Percentiles rank a stretch among this genome's conserved stretches.
Evolutionary conservation across 2,113 vertebrate species (phyloP).

Genomic region (Spea multiplicata): DNA sequence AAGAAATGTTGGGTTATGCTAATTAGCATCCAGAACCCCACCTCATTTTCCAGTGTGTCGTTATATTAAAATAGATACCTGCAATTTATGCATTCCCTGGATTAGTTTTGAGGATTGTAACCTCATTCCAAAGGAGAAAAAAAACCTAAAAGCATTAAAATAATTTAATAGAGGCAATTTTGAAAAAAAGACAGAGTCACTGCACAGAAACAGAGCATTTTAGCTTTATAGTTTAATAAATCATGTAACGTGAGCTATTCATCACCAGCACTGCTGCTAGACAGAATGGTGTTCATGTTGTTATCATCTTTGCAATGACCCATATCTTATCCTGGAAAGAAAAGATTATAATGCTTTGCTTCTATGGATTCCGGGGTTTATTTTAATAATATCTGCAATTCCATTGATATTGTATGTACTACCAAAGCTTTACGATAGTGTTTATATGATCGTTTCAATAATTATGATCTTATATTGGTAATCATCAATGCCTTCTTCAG

Average conservation of each 20-base stretch:
- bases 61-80: too few species aligned
- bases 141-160: background rate
- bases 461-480: too few species aligned
- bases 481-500: too few species aligned
- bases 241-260: constrained; percentile 29
- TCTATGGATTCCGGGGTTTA: background rate
- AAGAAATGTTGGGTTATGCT: too few species aligned
- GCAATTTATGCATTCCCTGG: too few species aligned
- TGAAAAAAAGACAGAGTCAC: constrained; percentile 20
- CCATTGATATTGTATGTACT: too few species aligned
- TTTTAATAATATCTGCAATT: background rate
- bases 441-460: too few species aligned
- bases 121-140: background rate
- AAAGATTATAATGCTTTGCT: background rate
- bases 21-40: too few species aligned
- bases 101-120: background rate
- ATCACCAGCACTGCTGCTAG: constrained; percentile 24
- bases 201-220: background rate
- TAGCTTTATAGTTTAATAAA: constrained; percentile 34
- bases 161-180: constrained; percentile 16
- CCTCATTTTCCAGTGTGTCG: too few species aligned
- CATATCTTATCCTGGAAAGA: constrained; percentile 3
- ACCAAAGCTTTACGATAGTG: too few species aligned
- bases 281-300: constrained; percentile 1
- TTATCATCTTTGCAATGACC: constrained; percentile 10